These are phyloP conservation scores for Harpegnathos saltator DNA, from an alignment of 1,140 invertebrate genomes.

Conservation along the genomic window DNA sequence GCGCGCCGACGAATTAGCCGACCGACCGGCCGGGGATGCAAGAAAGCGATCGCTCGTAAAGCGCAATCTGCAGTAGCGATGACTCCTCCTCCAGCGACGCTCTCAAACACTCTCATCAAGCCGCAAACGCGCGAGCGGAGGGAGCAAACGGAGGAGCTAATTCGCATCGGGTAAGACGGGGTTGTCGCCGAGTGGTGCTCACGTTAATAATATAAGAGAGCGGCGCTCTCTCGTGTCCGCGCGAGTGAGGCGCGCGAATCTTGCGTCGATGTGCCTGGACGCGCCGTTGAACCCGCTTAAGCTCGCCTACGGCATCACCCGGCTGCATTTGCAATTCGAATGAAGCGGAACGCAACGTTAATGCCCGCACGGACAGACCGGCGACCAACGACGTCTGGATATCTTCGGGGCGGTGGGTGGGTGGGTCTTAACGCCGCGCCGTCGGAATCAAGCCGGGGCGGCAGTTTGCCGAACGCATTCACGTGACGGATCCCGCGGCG, in stretches of 20 bases:
- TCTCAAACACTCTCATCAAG: background rate
- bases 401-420: too few relatives aligned
- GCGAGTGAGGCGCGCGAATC: background rate
- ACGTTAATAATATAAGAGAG: background rate
- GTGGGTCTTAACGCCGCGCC: constrained; percentile 18
- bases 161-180: background rate
- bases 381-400: background rate
- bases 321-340: constrained; percentile 72
- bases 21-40: background rate
- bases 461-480: constrained; percentile 19
- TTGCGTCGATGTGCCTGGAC: background rate
- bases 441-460: constrained; percentile 36
- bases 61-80: background rate
- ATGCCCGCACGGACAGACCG: constrained; percentile 39
- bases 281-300: constrained; percentile 30
- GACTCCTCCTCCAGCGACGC: too few relatives aligned
- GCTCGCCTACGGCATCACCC: constrained; percentile 59
- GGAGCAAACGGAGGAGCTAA: background rate
- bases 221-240: background rate
- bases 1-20: background rate
- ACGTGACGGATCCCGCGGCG: background rate
- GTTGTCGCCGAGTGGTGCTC: background rate
- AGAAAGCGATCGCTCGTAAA: background rate
- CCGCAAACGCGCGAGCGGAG: background rate
- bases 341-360: constrained; percentile 44